Conservation (phyloP, 2,797 vertebrate genomes). For the Falco berigora region DNA sequence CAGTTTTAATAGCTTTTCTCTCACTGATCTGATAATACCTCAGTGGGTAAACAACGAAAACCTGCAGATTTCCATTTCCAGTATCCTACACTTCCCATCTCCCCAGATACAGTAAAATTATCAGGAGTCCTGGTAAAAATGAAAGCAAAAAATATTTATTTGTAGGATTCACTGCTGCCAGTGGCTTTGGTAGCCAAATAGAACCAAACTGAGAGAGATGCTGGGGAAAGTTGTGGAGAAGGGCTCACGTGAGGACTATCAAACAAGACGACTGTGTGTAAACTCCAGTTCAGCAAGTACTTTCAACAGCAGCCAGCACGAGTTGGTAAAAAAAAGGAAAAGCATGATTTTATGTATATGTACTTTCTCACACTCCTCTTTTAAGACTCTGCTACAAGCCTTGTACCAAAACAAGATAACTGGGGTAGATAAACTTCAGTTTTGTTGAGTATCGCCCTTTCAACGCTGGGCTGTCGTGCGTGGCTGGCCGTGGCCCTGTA, state of each 20-base stretch:
- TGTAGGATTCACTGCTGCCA: neutral
- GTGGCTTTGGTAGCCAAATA: neutral
- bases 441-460: neutral
- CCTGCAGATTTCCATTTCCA: neutral
- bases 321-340: neutral
- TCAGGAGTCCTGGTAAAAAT: neutral
- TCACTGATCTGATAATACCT: neutral
- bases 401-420: neutral
- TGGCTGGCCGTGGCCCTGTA: neutral
- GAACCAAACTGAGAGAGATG: neutral
- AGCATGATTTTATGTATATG: neutral
- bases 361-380: neutral
- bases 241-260: neutral
- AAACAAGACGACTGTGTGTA: neutral
- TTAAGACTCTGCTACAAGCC: neutral
- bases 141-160: neutral
- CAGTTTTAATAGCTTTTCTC: neutral
- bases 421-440: neutral
- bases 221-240: neutral
- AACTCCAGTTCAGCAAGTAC: neutral
- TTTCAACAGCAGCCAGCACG: neutral
- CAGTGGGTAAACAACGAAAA: neutral
- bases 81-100: neutral
- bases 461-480: neutral
- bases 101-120: neutral